Conservation (phyloP, 2,888 invertebrate species). For the Altica lythri region DNA sequence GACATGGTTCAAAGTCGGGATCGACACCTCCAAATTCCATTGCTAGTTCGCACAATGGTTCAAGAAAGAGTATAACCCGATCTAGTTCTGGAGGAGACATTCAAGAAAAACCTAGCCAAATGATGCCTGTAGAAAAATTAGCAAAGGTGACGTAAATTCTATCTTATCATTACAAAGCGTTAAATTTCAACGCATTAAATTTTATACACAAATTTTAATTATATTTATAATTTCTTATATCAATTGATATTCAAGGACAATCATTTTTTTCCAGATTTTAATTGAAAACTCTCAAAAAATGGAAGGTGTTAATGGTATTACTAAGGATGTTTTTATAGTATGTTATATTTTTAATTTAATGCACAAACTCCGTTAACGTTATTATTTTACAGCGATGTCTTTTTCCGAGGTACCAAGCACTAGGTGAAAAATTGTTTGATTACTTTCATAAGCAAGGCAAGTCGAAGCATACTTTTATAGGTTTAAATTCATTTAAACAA, state of each 20-base stretch:
- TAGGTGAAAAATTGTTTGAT: slow-evolving; percentile 71
- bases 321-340: slow-evolving; percentile 68
- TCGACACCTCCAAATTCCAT: slow-evolving; percentile 50
- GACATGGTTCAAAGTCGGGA: slow-evolving; percentile 48
- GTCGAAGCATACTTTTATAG: slow-evolving; percentile 67
- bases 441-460: slow-evolving; percentile 66
- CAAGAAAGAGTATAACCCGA: slow-evolving; percentile 62
- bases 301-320: slow-evolving; percentile 73
- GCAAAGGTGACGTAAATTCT: slow-evolving; percentile 64
- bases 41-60: slow-evolving; percentile 47
- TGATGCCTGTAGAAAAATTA: slow-evolving; percentile 76
- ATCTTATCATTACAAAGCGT: slow-evolving; percentile 24
- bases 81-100: slow-evolving; percentile 71
- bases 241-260: slow-evolving; percentile 25
- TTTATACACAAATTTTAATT: not conserved
- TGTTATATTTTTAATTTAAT: slow-evolving; percentile 41
- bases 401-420: slow-evolving; percentile 76
- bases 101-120: slow-evolving; percentile 63
- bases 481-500: slow-evolving; percentile 68
- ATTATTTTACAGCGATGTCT: slow-evolving; percentile 66
- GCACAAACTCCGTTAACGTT: not conserved
- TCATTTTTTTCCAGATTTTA: slow-evolving; percentile 65
- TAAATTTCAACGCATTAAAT: not conserved
- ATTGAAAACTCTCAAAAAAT: slow-evolving; percentile 71
- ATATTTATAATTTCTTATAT: slow-evolving; percentile 6